These are phyloP conservation scores for Melanotaenia boesemani DNA, from an alignment of 2,797 vertebrate species.

Conservation along the genomic window DNA sequence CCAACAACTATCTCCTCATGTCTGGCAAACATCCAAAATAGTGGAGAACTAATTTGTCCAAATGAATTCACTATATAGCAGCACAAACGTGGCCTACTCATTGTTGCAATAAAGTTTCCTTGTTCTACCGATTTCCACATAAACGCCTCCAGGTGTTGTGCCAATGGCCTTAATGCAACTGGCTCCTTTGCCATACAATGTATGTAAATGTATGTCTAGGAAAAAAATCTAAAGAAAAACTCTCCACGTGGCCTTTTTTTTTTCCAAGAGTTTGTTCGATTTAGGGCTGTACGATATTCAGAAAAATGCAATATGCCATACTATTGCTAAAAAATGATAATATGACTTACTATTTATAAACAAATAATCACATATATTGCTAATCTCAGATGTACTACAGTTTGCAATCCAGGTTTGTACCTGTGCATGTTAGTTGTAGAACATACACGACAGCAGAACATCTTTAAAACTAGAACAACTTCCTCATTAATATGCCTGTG, in stretches of 20 bases:
- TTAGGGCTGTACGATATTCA: too few relatives aligned
- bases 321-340: too few relatives aligned
- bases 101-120: slow-evolving; percentile 48
- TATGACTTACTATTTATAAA: too few relatives aligned
- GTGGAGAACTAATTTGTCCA: slow-evolving; percentile 49
- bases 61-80: slow-evolving; percentile 32
- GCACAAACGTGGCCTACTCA: slow-evolving; percentile 29
- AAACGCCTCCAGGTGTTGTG: slow-evolving; percentile 28
- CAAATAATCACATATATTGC: neutral
- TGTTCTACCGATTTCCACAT: slow-evolving; percentile 51
- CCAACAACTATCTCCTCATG: slow-evolving; percentile 20
- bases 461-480: neutral
- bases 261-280: too few relatives aligned
- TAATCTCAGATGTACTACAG: neutral
- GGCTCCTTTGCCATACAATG: slow-evolving; percentile 25
- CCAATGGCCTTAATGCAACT: slow-evolving; percentile 27
- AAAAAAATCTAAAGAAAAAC: neutral
- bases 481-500: too few relatives aligned
- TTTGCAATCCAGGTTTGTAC: neutral
- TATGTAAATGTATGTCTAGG: neutral
- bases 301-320: too few relatives aligned
- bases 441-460: neutral
- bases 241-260: too few relatives aligned
- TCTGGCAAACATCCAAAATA: slow-evolving; percentile 42
- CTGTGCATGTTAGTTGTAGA: neutral